Evolutionary conservation across 2,113 vertebrate genomes (phyloP).

Genomic region (Athene noctua): DNA sequence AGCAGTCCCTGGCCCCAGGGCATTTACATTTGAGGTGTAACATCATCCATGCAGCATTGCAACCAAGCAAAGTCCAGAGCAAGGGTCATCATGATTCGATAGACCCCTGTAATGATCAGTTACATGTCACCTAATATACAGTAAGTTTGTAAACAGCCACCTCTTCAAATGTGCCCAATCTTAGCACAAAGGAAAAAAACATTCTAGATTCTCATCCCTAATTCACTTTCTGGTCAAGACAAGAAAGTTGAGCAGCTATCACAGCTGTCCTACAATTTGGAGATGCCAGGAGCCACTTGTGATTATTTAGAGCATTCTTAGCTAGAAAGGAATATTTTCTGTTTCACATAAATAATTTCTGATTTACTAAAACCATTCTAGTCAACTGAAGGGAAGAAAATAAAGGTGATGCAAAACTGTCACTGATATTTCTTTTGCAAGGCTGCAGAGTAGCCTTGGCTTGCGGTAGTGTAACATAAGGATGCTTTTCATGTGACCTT

Average conservation of each 20-base stretch:
- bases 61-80: not conserved
- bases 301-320: not conserved
- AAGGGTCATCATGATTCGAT: not conserved
- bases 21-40: not conserved
- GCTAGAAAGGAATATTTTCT: not conserved
- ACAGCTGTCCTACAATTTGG: not conserved
- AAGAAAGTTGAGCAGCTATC: not conserved
- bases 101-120: not conserved
- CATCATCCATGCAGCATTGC: not conserved
- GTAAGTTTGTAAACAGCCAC: not conserved
- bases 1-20: not conserved
- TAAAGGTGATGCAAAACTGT: not conserved
- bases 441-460: not conserved
- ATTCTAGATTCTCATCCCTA: not conserved
- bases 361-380: not conserved
- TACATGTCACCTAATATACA: not conserved
- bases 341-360: not conserved
- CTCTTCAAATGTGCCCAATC: not conserved
- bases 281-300: not conserved
- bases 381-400: not conserved
- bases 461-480: not conserved
- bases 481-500: not conserved
- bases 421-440: not conserved
- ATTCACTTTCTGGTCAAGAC: not conserved
- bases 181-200: not conserved